Evolutionary conservation across 2,888 invertebrate species (phyloP), one percentile per base, ranked within the genome.

Genomic region (Xylota sylvarum): DNA sequence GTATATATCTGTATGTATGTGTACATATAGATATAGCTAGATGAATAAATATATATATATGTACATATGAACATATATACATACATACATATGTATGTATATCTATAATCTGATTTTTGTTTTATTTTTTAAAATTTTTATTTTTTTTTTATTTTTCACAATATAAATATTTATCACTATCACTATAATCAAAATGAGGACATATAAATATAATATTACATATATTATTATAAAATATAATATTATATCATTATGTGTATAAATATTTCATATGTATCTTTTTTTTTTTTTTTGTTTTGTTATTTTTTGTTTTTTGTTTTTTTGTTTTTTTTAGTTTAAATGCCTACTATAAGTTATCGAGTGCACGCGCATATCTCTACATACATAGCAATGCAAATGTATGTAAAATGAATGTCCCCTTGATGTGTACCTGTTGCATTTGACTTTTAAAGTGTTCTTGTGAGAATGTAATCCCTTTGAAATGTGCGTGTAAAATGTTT

Each of bases 141-240:
- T 5, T 32, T 5, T 35, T 19, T 17, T 67, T 62, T n/a, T n/a
- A n/a, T n/a, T 5, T 27, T 32, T 62, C 55, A 77, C 55, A 69
- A 62, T 62, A 62, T 79, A 67, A 67, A 73, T 73, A 80, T 52
- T 73, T 74, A 69, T 76, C 35, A 80, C 73, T 84, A 84, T 80
- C 74, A 65, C 76, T 85, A 79, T 84, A 81, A 85, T 70, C 56
- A 85, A 85, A 85, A 85, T 85, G 85, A 85, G 81, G 85, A 76
- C 80, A 85, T 76, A 85, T 78, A 86, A 88, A 82, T 86, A 56
- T 82, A 60, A 69, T 73, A 73, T 69, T 48, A 67, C 79, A 86
- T 86, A 78, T 76, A 73, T 81, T 78, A 62, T 60, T 76, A 81
- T 82, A 81, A 76, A 86, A 87, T 87, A 81, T 80, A 85, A 65